Conservation (phyloP, 2,888 invertebrate species). For the Hyppa rectilinea region DNA sequence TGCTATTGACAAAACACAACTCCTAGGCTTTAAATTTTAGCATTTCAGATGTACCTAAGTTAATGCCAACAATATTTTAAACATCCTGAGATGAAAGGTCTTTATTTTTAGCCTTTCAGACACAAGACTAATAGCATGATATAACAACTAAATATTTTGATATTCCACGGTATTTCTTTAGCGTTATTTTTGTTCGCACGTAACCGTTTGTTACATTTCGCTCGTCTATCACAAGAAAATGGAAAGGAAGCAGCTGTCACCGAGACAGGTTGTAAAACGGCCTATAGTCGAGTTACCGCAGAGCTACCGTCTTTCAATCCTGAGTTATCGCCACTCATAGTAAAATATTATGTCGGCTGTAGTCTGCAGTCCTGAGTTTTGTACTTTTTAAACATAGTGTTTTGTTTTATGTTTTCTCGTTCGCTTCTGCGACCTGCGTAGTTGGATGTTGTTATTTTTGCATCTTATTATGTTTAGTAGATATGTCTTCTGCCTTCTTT, state of each 20-base stretch:
- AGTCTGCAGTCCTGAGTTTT: slow-evolving; percentile 40
- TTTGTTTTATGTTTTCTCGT: slow-evolving; percentile 46
- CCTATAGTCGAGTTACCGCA: slow-evolving; percentile 47
- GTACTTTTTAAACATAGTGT: slow-evolving; percentile 23
- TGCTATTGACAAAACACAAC: neutral
- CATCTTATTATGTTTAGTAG: neutral
- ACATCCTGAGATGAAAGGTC: neutral
- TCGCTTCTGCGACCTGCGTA: too few species aligned
- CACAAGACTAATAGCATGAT: neutral
- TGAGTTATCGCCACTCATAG: slow-evolving; percentile 50
- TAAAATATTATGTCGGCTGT: slow-evolving; percentile 61
- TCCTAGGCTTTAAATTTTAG: neutral
- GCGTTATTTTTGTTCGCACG: slow-evolving; percentile 46
- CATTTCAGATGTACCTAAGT: neutral
- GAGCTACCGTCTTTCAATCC: slow-evolving; percentile 51
- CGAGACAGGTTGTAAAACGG: slow-evolving; percentile 72
- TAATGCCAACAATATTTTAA: neutral
- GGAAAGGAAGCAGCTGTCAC: slow-evolving; percentile 78
- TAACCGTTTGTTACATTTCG: slow-evolving; percentile 61
- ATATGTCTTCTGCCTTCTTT: too few species aligned
- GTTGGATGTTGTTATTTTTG: too few species aligned
- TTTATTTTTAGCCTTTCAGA: neutral
- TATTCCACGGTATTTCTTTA: slow-evolving; percentile 13
- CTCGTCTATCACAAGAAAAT: slow-evolving; percentile 65
- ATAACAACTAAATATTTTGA: slow-evolving; percentile 14